These are phyloP conservation scores for Capra hircus DNA, from an alignment of 2,113 vertebrate genomes.

Conservation along the genomic window DNA sequence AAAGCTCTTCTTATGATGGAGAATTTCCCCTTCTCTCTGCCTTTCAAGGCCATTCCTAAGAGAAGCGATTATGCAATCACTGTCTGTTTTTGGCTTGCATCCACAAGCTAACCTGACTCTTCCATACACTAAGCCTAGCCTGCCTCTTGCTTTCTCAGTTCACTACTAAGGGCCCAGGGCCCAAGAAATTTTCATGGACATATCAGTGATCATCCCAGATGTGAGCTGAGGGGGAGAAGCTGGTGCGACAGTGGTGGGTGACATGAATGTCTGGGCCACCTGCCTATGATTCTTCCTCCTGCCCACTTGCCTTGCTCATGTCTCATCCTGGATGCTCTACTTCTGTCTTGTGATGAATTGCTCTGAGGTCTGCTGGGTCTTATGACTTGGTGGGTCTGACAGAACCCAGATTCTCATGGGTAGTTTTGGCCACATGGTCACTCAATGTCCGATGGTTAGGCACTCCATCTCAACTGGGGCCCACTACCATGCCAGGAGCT, in stretches of 20 bases:
- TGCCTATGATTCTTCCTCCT: not conserved
- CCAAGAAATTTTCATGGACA: not conserved
- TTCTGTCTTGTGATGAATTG: not conserved
- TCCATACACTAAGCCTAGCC: not conserved
- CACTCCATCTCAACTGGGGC: not conserved
- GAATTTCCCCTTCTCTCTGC: not conserved
- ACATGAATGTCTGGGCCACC: not conserved
- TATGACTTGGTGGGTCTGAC: not conserved
- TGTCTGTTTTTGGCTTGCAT: not conserved
- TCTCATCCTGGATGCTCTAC: too few relatives aligned
- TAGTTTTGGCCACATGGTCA: not conserved
- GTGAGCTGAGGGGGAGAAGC: not conserved
- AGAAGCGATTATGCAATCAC: not conserved
- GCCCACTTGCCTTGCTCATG: not conserved
- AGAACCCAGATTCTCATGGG: not conserved
- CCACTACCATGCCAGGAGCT: slow-evolving; percentile 11
- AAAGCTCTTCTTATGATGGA: not conserved
- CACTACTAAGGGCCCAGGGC: not conserved
- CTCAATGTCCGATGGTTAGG: not conserved
- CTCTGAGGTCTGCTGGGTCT: not conserved
- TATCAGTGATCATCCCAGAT: not conserved
- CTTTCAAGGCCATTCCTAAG: not conserved
- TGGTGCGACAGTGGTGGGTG: not conserved
- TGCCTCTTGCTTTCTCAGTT: not conserved
- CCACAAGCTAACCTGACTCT: not conserved